phyloP scores from a whole-genome alignment of 2,888 invertebrate genomes.

The Drosophila cracens region DNA sequence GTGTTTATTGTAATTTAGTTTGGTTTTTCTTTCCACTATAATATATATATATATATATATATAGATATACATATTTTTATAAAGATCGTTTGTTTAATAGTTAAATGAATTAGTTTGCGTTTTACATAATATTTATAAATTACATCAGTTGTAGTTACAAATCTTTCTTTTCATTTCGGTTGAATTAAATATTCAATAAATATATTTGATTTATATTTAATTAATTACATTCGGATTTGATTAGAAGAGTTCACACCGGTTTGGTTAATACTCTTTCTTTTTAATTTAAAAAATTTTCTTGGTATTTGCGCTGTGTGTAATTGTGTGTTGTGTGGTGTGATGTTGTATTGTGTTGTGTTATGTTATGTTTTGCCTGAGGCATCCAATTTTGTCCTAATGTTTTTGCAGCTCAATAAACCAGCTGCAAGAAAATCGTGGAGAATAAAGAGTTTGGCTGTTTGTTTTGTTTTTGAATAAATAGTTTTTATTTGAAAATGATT shows the following conservation, averaged over 20 bases:
- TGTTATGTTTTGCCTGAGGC: constrained; percentile 15
- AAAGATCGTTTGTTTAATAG: constrained; percentile 42
- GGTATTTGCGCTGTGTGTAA: constrained; percentile 15
- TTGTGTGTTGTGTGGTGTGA: constrained; percentile 7
- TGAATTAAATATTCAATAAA: constrained; percentile 65
- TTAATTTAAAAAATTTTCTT: constrained; percentile 25
- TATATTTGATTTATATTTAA: constrained; percentile 65
- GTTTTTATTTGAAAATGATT: constrained; percentile 78
- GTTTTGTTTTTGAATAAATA: constrained; percentile 76
- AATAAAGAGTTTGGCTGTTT: constrained; percentile 57
- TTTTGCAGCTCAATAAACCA: constrained; percentile 41
- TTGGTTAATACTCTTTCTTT: constrained; percentile 28
- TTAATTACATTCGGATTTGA: constrained; percentile 73
- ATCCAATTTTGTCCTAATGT: constrained; percentile 27
- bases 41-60: constrained; percentile 32
- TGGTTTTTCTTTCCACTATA: constrained; percentile 29
- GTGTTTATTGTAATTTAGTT: constrained; percentile 19
- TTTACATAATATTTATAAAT: constrained; percentile 46
- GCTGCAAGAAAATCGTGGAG: constrained; percentile 57
- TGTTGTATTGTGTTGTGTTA: constrained; percentile 7
- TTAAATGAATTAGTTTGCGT: constrained; percentile 54
- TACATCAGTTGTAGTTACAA: constrained; percentile 55
- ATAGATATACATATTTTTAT: constrained; percentile 39
- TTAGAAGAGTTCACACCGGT: constrained; percentile 42
- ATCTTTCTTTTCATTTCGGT: constrained; percentile 26